Evolutionary conservation across 2,113 vertebrate genomes (phyloP), one percentile per base, ranked within the genome.

Genomic region (Cheilinus undulatus): DNA sequence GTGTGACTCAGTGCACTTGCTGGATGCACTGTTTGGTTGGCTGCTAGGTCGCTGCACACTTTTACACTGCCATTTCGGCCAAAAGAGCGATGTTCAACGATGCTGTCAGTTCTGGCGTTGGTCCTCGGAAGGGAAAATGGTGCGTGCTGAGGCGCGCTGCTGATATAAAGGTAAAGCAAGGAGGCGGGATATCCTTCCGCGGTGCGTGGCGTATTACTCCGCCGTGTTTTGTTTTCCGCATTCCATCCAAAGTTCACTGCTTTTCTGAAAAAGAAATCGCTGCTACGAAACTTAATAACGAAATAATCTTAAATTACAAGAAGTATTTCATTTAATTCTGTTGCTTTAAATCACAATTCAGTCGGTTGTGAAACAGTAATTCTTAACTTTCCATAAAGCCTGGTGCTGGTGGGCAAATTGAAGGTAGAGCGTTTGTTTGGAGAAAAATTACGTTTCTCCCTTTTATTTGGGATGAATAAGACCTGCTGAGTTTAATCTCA

Each of bases 1-100:
- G 86, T 85, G 73, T 65, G 72, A 86, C 57, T 88, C 91, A 93
- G 93, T 94, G 93, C 93, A 92, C 92, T 90, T 62, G 72, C 36
- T 79, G 88, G 92, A 88, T 92, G 92, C 93, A 94, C 93, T 94
- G 93, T 84, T 78, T 79, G 46, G 88, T 62, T 85, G 86, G 77
- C 71, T 72, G 93, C 91, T 81, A 15, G 73, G 57, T 74, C 85
- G 88, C 92, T 70, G 88, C 92, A 85, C 86, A 88, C 88, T 30
- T 80, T 90, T 75, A 94, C 84, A 83, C 76, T 85, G 92, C 93
- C 93, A 94, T 94, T 77, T 91, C 86, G 89, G 68, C 85, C 7
- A 72, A 87, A 2, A 32, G 54, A 67, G 72, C 23, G 52, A n/a
- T 70, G 67, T 75, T 80, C 60, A 90, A 0, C 94, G 91, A 58